Base-by-base conservation (phyloP, 2,797 vertebrate genomes). In the Sebastes paucispinis region DNA sequence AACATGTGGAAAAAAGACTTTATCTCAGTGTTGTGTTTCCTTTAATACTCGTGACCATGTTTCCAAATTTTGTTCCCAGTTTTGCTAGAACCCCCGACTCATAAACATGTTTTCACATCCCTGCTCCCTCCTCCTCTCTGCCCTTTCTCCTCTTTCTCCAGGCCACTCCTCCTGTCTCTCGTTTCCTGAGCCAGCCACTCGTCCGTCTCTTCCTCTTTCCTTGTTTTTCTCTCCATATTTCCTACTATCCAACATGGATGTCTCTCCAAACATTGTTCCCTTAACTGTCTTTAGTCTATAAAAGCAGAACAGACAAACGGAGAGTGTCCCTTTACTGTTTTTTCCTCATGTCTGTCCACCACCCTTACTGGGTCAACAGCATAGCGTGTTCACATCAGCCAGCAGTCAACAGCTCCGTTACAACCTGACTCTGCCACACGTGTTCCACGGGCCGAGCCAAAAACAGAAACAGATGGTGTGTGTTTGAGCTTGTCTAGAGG, bases 81-180 rank as follows among this genome's bases (percentile, higher is more conserved):
- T 71, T 73, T 69, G 9, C 36, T n/a, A 13, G 66, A 27, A 22
- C 27, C 65, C 29, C 31, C 54, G 18, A 8, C 71, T 87, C 86
- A 79, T 75, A 90, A 91, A 93, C 90, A 91, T 89, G 91, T 93
- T 94, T 88, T 89, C 77, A 32, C 25, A 25, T 69, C 36, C 24
- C 22, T 22, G 3, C 39, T 67, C 69, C 43, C 52, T 73, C 20
- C 22, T 24, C 69, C 27, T 69, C 63, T 77, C 77, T 79, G 84
- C 75, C 77, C 75, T 79, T 71, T 77, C 65, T 81, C 75, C 64
- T 71, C 29, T 63, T 84, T 20, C n/a, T 54, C 20, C 14, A n/a
- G 5, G 36, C 18, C 66, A 67, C 81, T 43, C 82, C 31, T 25
- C 25, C 57, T 69, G 6, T 16, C 39, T 74, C 68, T 8, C 67